These are phyloP conservation scores for Myzus persicae DNA, from an alignment of 1,140 invertebrate species.

Conservation along the genomic window DNA sequence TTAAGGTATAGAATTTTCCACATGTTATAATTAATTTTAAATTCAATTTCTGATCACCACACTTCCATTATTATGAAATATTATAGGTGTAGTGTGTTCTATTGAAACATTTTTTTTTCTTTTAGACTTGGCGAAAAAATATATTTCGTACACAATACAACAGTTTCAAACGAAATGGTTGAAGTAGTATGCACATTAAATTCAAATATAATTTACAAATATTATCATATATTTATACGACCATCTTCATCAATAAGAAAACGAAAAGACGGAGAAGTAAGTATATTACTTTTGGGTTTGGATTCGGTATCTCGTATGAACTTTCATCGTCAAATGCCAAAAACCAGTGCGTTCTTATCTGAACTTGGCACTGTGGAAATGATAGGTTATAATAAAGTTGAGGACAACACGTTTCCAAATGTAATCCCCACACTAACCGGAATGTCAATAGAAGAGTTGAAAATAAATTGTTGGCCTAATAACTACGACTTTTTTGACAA, in stretches of 20 bases:
- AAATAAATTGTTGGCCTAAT: conserved; percentile 61
- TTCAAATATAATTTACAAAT: conserved; percentile 60
- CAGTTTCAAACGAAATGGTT: conserved; percentile 61
- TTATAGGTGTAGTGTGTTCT: neutral
- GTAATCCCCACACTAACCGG: conserved; percentile 65
- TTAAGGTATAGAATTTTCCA: neutral
- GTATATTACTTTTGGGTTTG: conserved; percentile 76
- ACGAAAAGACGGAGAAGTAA: conserved; percentile 63
- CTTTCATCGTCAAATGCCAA: conserved; percentile 68
- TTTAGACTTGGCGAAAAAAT: neutral
- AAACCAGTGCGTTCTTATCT: conserved; percentile 65
- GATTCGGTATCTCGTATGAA: conserved; percentile 71
- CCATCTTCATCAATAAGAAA: neutral
- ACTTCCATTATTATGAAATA: neutral
- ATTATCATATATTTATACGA: conserved; percentile 63
- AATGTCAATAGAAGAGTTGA: conserved; percentile 61
- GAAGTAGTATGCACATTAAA: conserved; percentile 59
- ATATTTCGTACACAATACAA: conserved; percentile 30
- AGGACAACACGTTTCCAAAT: conserved; percentile 67
- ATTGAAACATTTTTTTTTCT: neutral
- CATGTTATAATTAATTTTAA: neutral
- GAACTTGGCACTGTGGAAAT: conserved; percentile 64
- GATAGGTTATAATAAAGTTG: conserved; percentile 66
- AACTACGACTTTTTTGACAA: conserved; percentile 68
- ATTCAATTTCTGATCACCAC: neutral